phyloP scores from a whole-genome alignment of 2,797 vertebrate genomes.

The Mastacembelus armatus region DNA sequence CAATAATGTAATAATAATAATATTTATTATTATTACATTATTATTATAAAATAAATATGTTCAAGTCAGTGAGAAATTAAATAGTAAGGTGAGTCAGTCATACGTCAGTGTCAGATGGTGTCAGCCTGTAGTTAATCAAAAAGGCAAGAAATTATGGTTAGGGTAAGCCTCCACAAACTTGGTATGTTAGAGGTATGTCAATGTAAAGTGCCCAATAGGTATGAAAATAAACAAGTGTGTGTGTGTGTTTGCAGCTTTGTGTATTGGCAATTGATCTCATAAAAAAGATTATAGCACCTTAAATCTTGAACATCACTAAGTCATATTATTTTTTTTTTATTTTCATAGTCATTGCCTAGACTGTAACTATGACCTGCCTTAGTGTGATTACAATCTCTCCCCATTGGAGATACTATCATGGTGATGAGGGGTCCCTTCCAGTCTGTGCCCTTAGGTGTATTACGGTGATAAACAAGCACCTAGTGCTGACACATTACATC shows the following conservation, averaged over 20 bases:
- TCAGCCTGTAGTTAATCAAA: too few species aligned
- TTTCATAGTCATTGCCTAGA: slow-evolving; percentile 16
- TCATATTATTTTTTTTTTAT: slow-evolving; percentile 17
- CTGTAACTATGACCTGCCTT: not conserved
- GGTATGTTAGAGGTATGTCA: too few species aligned
- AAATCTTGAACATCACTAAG: slow-evolving; percentile 14
- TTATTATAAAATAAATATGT: too few species aligned
- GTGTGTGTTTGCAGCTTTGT: slow-evolving; percentile 44
- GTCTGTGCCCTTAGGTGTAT: not conserved
- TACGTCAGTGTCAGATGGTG: too few species aligned
- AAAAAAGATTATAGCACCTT: slow-evolving; percentile 43
- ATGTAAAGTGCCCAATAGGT: too few species aligned
- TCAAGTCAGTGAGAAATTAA: too few species aligned
- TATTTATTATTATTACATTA: too few species aligned
- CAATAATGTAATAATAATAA: too few species aligned
- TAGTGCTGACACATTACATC: not conserved
- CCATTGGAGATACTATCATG: not conserved
- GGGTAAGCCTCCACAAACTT: too few species aligned
- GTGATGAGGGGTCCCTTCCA: slow-evolving; percentile 1
- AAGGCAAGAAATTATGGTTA: too few species aligned
- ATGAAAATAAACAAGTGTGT: too few species aligned
- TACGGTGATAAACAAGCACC: slow-evolving; percentile 3
- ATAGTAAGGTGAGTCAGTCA: too few species aligned
- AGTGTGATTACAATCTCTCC: slow-evolving; percentile 13
- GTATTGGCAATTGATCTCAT: slow-evolving; percentile 33